phyloP scores from a whole-genome alignment of 2,797 vertebrate species.

The Leptoclinus maculatus region DNA sequence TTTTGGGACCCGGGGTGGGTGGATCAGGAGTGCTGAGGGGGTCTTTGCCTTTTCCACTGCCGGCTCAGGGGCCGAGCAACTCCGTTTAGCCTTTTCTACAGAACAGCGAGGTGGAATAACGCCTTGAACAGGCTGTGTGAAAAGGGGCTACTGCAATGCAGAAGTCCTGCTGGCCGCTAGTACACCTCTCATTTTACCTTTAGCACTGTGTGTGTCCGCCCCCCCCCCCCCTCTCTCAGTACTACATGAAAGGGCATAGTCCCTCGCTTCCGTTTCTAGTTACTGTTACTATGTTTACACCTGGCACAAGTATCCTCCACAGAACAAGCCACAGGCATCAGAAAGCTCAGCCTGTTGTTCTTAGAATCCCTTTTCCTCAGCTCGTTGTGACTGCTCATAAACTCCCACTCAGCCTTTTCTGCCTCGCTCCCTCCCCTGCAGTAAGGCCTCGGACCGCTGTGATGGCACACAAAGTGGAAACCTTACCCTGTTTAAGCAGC shows the following conservation, averaged over 20 bases:
- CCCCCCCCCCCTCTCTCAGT: constrained; percentile 19
- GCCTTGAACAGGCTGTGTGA: background rate
- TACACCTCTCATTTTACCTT: constrained; percentile 54
- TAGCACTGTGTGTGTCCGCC: background rate
- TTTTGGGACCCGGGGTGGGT: constrained; percentile 51
- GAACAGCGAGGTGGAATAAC: background rate
- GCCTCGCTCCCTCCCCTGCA: constrained; percentile 47
- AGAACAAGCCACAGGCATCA: constrained; percentile 32
- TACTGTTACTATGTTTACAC: constrained; percentile 81
- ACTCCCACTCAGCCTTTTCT: constrained; percentile 57
- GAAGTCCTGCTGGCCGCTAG: constrained; percentile 23
- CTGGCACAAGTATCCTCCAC: constrained; percentile 18
- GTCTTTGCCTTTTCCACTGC: background rate
- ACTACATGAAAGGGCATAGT: constrained; percentile 36
- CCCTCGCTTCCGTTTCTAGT: constrained; percentile 76
- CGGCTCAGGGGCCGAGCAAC: background rate
- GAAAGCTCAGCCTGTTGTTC: constrained; percentile 31
- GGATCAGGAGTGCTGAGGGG: constrained; percentile 32
- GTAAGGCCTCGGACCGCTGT: constrained; percentile 36
- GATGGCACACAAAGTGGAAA: constrained; percentile 30
- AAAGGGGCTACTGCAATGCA: constrained; percentile 45
- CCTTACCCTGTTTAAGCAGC: constrained; percentile 35
- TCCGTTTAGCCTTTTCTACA: background rate
- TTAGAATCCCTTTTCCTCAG: constrained; percentile 52
- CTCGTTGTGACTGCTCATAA: constrained; percentile 43